Evolutionary conservation across 2,888 invertebrate genomes (phyloP).

Genomic region (Dicyrtoma fusca): DNA sequence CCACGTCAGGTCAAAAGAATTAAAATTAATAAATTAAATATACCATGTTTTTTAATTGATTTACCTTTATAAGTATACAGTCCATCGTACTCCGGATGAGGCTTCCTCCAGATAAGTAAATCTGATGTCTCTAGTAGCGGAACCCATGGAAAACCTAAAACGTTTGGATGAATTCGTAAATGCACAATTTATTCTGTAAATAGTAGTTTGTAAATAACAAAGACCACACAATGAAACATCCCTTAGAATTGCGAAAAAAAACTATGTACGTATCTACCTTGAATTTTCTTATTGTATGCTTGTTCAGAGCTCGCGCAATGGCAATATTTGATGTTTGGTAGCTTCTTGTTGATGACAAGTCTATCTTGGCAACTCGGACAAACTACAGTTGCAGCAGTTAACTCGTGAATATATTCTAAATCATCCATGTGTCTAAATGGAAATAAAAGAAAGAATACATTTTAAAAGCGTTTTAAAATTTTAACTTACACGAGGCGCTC

Average conservation of each 20-base stretch:
- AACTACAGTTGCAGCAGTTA: conserved; percentile 64
- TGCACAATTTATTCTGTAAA: not conserved
- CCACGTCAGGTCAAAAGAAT: too few relatives aligned
- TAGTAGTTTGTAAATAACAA: not conserved
- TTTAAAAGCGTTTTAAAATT: not conserved
- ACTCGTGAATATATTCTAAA: conserved; percentile 64
- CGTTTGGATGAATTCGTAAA: too few relatives aligned
- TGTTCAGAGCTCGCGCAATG: conserved; percentile 58
- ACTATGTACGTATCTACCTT: not conserved
- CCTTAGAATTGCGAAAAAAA: not conserved
- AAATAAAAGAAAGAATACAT: conserved; percentile 44
- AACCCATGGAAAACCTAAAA: conserved; percentile 69
- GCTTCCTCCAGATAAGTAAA: conserved; percentile 78
- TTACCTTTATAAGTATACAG: conserved; percentile 77
- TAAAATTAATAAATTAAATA: not conserved
- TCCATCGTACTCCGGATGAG: conserved; percentile 66
- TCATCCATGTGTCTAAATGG: conserved; percentile 63
- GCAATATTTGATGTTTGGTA: conserved; percentile 63
- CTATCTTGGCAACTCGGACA: conserved; percentile 63
- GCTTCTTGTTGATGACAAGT: conserved; percentile 60
- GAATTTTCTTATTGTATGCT: not conserved
- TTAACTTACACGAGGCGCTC: not conserved
- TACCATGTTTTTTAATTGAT: not conserved
- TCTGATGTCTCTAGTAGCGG: conserved; percentile 79
- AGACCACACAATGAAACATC: not conserved